Evolutionary conservation across 2,113 vertebrate species (phyloP), one percentile per base, ranked within the genome.

Genomic region (Willisornis vidua): DNA sequence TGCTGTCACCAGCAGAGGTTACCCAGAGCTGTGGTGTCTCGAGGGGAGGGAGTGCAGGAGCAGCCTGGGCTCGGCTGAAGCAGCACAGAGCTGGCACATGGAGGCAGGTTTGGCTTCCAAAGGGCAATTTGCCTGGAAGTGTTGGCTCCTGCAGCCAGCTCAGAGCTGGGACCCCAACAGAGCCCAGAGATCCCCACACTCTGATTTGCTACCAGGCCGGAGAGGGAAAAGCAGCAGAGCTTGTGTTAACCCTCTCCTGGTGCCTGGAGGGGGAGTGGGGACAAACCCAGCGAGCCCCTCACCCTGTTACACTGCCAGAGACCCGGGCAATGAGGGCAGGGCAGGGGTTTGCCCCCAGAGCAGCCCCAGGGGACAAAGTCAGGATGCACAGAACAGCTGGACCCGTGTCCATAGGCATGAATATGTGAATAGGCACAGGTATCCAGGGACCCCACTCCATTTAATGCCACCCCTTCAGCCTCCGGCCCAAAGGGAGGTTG

Each of bases 161-260:
- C 6, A 37, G 57, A 66, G 61, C 89, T 55, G 70, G 43, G 84
- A 90, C 93, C 81, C 81, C 52, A 93, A 15, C 26, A 0, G 67
- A 62, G 76, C 54, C 76, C 71, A 28, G 55, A 54, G 29, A 91
- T 80, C 93, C 95, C 87, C 71, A 33, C 14, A 1, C 51, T 86
- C 52, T 77, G 88, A 79, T 72, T 78, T 78, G 93, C 93, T 92
- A 96, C 94, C 84, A 70, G 87, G 52, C 17, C 93, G 92, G 93
- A 96, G 90, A 51, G 66, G 78, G 83, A 51, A 94, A 94, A 89
- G 19, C 26, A 26, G 73, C 20, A 70, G n/a, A 0, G 2, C 8
- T 78, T 1, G 0, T 29, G 6, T 89, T 95, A 88, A 95, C 85
- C 73, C 55, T 88, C 22, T 79, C n/a, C 92, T 83, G 57, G 71